These are phyloP conservation scores for Wiebesia pumilae DNA, from an alignment of 1,140 invertebrate genomes.

Conservation along the genomic window DNA sequence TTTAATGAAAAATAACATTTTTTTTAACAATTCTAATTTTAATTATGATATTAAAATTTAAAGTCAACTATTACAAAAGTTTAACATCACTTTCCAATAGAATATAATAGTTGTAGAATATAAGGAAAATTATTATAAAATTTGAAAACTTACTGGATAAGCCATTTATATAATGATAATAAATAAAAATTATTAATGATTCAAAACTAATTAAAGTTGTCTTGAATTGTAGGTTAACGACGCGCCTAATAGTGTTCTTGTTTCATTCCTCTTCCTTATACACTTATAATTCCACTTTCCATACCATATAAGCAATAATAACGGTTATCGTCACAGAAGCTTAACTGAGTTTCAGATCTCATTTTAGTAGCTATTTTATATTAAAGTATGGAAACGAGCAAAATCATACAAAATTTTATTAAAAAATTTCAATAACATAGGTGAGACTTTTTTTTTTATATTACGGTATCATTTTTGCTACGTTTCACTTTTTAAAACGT, in stretches of 20 bases:
- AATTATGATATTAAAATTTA: not conserved
- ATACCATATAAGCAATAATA: not conserved
- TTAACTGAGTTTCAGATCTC: not conserved
- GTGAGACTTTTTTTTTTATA: not conserved
- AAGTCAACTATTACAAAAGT: not conserved
- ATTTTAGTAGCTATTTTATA: not conserved
- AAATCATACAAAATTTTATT: not conserved
- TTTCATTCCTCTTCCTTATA: not conserved
- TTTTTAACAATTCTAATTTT: too few relatives aligned
- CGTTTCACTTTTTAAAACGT: conserved; percentile 16
- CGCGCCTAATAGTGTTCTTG: not conserved
- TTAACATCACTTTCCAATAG: not conserved
- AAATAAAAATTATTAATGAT: not conserved
- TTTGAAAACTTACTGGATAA: conserved; percentile 44
- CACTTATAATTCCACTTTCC: not conserved
- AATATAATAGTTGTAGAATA: not conserved
- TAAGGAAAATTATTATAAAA: not conserved
- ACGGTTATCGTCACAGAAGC: not conserved
- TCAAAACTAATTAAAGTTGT: not conserved
- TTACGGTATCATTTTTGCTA: not conserved
- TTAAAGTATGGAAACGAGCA: not conserved
- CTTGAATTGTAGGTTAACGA: conserved; percentile 8
- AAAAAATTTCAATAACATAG: not conserved
- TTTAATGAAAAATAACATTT: too few relatives aligned
- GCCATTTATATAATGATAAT: not conserved